Percentiles rank a stretch among this genome's conserved stretches.
Conservation (phyloP, 1,140 invertebrate species). For the Hesperophylax magnus region DNA sequence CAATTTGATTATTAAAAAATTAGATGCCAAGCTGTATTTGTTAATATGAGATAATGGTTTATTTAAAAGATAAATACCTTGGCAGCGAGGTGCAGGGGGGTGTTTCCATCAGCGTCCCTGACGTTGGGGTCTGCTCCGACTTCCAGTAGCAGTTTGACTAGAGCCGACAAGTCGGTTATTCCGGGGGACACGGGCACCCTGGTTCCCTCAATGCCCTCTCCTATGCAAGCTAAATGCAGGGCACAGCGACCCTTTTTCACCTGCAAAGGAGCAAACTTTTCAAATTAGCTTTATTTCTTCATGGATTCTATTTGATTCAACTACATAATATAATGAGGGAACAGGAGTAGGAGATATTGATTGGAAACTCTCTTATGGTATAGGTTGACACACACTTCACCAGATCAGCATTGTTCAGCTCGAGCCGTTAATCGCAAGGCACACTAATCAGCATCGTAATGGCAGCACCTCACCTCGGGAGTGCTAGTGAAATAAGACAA, state of each 20-base stretch:
- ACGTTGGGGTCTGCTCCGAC: conserved; percentile 87
- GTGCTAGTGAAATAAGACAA: too few relatives aligned
- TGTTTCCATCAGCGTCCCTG: conserved; percentile 84
- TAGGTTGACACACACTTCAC: too few relatives aligned
- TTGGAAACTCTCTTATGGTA: too few relatives aligned
- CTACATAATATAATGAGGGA: too few relatives aligned
- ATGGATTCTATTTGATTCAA: neutral
- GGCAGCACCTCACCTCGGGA: too few relatives aligned
- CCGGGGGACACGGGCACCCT: conserved; percentile 41
- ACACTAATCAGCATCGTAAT: too few relatives aligned
- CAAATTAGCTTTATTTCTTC: neutral
- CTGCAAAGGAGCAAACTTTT: conserved; percentile 53
- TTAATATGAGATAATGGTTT: too few relatives aligned
- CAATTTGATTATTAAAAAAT: too few relatives aligned
- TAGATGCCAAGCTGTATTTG: too few relatives aligned
- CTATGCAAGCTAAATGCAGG: conserved; percentile 86
- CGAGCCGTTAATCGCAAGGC: too few relatives aligned
- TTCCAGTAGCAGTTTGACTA: conserved; percentile 84
- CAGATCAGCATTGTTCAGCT: too few relatives aligned
- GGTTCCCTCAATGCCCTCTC: conserved; percentile 64
- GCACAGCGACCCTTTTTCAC: conserved; percentile 81
- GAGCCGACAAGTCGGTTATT: conserved; percentile 72
- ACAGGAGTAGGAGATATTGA: too few relatives aligned
- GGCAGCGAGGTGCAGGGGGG: conserved; percentile 85
- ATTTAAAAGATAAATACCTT: conserved; percentile 57